Percentiles rank a stretch among this genome's conserved stretches.
Evolutionary conservation across 2,888 invertebrate genomes (phyloP).

Genomic region (Cryptops parisi): DNA sequence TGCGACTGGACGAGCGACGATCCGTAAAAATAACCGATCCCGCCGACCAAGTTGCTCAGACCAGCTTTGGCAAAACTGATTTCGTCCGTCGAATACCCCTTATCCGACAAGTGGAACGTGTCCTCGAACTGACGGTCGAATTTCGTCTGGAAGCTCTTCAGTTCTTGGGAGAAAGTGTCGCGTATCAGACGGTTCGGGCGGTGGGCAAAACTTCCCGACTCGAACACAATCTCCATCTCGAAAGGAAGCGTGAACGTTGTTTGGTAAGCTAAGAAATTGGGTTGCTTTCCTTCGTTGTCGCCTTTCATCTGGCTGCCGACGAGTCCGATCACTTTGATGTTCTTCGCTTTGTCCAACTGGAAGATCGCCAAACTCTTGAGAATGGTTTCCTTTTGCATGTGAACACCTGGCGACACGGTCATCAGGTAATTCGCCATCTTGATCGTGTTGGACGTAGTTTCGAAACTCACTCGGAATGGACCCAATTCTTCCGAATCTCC

Average conservation of each 20-base stretch:
- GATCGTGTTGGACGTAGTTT: conserved; percentile 34
- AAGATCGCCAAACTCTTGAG: conserved; percentile 43
- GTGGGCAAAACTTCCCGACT: conserved; percentile 51
- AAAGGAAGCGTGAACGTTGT: conserved; percentile 59
- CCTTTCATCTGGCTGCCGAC: conserved; percentile 22
- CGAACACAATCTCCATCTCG: conserved; percentile 65
- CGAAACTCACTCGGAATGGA: conserved; percentile 50
- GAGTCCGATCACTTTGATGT: conserved; percentile 23
- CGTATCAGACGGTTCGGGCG: conserved; percentile 43
- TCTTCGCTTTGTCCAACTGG: conserved; percentile 30
- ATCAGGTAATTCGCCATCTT: conserved; percentile 58
- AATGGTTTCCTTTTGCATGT: conserved; percentile 58
- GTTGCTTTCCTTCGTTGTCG: conserved; percentile 27
- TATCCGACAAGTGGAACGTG: conserved; percentile 55
- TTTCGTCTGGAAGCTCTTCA: conserved; percentile 42
- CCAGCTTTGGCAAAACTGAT: conserved; percentile 68
- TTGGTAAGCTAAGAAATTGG: conserved; percentile 48
- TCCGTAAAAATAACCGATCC: conserved; percentile 95
- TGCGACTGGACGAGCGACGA: conserved; percentile 55
- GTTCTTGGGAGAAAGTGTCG: conserved; percentile 46
- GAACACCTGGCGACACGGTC: conserved; percentile 51
- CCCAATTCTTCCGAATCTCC: conserved; percentile 67
- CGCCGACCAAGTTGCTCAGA: conserved; percentile 86
- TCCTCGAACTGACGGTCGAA: conserved; percentile 70
- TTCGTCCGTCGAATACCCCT: conserved; percentile 40